Evolutionary conservation across 2,888 invertebrate genomes (phyloP).

Genomic region (Nipponacmea schrenckii): DNA sequence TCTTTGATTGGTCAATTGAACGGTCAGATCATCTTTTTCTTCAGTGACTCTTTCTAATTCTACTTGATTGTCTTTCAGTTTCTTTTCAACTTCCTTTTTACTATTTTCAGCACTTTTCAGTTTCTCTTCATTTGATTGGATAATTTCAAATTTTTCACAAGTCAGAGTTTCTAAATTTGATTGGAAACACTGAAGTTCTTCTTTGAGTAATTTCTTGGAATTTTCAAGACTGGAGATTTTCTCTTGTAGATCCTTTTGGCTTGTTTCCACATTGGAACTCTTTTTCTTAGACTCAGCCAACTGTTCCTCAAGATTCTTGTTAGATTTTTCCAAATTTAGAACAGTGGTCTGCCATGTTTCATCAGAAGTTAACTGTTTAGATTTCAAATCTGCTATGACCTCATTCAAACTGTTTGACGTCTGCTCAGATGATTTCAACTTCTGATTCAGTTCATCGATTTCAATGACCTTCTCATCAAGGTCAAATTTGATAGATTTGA

Average conservation of each 20-base stretch:
- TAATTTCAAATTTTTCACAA: not conserved
- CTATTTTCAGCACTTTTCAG: not conserved
- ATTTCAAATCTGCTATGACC: not conserved
- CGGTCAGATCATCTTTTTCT: slow-evolving; percentile 25
- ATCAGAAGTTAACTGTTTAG: not conserved
- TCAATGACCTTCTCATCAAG: slow-evolving; percentile 16
- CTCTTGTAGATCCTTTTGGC: not conserved
- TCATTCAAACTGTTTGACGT: not conserved
- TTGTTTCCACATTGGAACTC: slow-evolving; percentile 12
- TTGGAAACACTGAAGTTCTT: slow-evolving; percentile 14
- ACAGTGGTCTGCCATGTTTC: not conserved
- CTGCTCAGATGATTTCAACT: not conserved
- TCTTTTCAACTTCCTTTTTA: slow-evolving; percentile 13
- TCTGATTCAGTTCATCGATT: slow-evolving; percentile 9
- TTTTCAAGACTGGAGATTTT: too few species aligned
- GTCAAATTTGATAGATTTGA: not conserved
- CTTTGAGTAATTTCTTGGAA: too few species aligned
- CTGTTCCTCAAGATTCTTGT: slow-evolving; percentile 18
- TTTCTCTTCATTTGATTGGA: not conserved
- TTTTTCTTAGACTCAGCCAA: slow-evolving; percentile 13
- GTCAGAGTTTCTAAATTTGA: slow-evolving; percentile 14
- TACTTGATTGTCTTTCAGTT: slow-evolving; percentile 28
- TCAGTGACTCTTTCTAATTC: slow-evolving; percentile 28
- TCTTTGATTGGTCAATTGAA: slow-evolving; percentile 24
- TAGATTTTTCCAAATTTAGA: slow-evolving; percentile 13